Evolutionary conservation across 2,888 invertebrate genomes (phyloP).

Genomic region (Protophormia terraenovae): DNA sequence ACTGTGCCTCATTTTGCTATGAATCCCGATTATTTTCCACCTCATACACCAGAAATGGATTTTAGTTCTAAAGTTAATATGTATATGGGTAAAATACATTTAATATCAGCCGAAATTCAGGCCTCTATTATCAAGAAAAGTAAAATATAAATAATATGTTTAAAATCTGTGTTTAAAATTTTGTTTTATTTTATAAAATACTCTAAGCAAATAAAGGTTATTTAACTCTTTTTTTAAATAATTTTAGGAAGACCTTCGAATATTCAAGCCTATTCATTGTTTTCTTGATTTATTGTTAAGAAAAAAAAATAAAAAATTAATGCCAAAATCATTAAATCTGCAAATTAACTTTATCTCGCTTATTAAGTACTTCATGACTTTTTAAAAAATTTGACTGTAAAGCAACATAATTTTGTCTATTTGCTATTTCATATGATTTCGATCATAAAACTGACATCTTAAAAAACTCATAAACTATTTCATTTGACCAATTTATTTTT

Average conservation of each 20-base stretch:
- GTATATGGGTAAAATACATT: not conserved
- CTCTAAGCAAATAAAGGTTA: no score
- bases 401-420: not conserved
- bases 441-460: no score
- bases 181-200: no score
- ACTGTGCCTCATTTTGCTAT: not conserved
- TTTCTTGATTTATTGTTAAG: no score
- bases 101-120: not conserved
- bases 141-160: not conserved
- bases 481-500: not conserved
- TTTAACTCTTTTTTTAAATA: not conserved
- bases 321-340: not conserved
- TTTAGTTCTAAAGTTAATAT: not conserved
- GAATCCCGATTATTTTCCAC: slow-evolving; percentile 24
- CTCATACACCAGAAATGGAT: slow-evolving; percentile 11
- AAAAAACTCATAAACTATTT: not conserved
- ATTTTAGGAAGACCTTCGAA: not conserved
- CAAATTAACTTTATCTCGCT: not conserved
- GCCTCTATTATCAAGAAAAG: not conserved
- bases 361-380: not conserved
- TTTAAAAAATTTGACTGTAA: not conserved
- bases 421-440: not conserved
- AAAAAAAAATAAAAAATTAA: not conserved
- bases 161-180: not conserved
- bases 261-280: not conserved